Percentiles rank a stretch among this genome's conserved stretches.
Evolutionary conservation across 2,888 invertebrate species (phyloP).

Genomic region (Eilema caniola): DNA sequence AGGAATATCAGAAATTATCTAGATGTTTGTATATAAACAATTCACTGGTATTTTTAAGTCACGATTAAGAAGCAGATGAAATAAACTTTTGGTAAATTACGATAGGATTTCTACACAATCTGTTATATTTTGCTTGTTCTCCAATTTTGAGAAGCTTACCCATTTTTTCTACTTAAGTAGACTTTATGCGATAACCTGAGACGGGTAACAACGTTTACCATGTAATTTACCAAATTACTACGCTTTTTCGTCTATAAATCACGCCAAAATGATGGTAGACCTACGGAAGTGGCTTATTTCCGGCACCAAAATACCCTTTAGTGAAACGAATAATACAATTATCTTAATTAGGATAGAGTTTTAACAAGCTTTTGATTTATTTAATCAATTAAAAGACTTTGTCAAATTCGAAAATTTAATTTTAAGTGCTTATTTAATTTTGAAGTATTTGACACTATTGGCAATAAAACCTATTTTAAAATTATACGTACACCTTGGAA

Average conservation of each 20-base stretch:
- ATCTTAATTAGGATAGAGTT: neutral
- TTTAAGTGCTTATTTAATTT: too few relatives aligned
- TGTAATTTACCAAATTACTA: conserved; percentile 9
- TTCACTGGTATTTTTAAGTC: too few relatives aligned
- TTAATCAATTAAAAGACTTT: neutral
- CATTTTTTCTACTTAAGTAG: conserved; percentile 10
- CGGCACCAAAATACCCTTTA: neutral
- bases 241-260: neutral
- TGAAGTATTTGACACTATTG: too few relatives aligned
- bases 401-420: neutral
- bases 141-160: neutral
- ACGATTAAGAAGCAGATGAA: neutral
- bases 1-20: too few relatives aligned
- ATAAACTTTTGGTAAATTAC: neutral
- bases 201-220: neutral
- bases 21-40: too few relatives aligned
- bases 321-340: neutral
- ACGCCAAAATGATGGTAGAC: neutral
- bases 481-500: too few relatives aligned
- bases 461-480: too few relatives aligned
- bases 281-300: neutral
- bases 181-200: conserved; percentile 1
- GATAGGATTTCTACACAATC: conserved; percentile 3
- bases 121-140: neutral
- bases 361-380: conserved; percentile 1